These are phyloP conservation scores for Seriola dumerili DNA, from an alignment of 2,113 vertebrate genomes.

Conservation along the genomic window DNA sequence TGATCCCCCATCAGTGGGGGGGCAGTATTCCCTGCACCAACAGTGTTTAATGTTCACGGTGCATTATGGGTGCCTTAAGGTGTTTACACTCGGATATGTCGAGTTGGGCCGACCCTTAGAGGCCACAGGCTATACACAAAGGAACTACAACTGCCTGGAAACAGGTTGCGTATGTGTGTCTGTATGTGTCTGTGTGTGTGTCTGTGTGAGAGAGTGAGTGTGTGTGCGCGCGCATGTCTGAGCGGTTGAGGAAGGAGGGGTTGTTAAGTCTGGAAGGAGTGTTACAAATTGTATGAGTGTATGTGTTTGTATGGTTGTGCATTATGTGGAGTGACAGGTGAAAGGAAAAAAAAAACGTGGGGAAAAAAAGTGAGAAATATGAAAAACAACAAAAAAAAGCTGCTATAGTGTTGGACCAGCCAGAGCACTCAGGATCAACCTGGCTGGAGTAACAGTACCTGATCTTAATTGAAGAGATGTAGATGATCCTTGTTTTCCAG, in stretches of 20 bases:
- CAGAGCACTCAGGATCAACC: constrained; percentile 75
- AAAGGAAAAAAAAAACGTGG: constrained; percentile 38
- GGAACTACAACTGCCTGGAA: constrained; percentile 84
- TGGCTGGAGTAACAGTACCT: constrained; percentile 77
- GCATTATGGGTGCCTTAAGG: constrained; percentile 90
- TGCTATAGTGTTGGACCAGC: constrained; percentile 81
- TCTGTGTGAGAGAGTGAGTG: constrained; percentile 44
- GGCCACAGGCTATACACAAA: constrained; percentile 79
- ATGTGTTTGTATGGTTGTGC: constrained; percentile 39
- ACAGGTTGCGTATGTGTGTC: constrained; percentile 61
- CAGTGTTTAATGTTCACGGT: constrained; percentile 77
- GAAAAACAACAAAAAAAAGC: constrained; percentile 77
- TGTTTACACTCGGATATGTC: constrained; percentile 82
- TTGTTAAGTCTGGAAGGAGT: constrained; percentile 76
- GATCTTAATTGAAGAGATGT: constrained; percentile 66
- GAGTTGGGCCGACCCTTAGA: constrained; percentile 76
- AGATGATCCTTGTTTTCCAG: constrained; percentile 46
- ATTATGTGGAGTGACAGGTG: constrained; percentile 41
- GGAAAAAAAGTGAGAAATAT: constrained; percentile 65
- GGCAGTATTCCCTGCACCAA: constrained; percentile 66
- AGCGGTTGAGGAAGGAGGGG: constrained; percentile 43
- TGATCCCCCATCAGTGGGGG: constrained; percentile 28
- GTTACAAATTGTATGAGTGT: constrained; percentile 57
- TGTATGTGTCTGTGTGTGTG: not conserved
- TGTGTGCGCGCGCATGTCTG: constrained; percentile 45